These are phyloP conservation scores for Rhagologus leucostigma DNA, from an alignment of 2,113 vertebrate genomes.

Conservation along the genomic window DNA sequence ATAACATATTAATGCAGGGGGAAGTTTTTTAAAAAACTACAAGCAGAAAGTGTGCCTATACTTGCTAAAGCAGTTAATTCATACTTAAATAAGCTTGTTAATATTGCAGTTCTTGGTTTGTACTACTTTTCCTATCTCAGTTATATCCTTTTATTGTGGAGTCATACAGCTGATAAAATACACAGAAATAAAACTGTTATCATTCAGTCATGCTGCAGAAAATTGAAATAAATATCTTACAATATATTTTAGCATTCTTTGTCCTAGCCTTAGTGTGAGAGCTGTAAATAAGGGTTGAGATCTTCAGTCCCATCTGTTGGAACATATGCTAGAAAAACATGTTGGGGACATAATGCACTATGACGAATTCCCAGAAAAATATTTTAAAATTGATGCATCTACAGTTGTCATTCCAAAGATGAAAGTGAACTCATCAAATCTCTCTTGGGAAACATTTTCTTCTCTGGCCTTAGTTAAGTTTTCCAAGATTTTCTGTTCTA, in stretches of 20 bases:
- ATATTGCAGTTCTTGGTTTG: background rate
- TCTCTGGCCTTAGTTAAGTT: background rate
- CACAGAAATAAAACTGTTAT: background rate
- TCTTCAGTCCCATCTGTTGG: background rate
- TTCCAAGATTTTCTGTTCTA: background rate
- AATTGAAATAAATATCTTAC: background rate
- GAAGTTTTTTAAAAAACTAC: background rate
- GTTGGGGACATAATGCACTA: background rate
- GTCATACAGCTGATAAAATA: background rate
- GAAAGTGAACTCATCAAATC: background rate
- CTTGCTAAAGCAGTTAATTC: background rate
- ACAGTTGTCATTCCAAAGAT: background rate
- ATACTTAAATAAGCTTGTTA: background rate
- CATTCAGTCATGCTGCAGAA: background rate
- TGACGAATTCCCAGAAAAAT: background rate
- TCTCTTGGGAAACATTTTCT: background rate
- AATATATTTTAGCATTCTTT: background rate
- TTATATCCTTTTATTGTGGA: background rate
- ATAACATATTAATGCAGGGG: background rate
- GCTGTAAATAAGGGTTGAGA: background rate
- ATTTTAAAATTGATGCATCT: background rate
- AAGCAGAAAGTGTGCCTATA: background rate
- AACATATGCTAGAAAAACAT: background rate
- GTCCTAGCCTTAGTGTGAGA: background rate
- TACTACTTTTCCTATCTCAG: background rate